Percentiles rank a stretch among this genome's conserved stretches.
Evolutionary conservation across 2,797 vertebrate genomes (phyloP).

Genomic region (Phoebastria nigripes): DNA sequence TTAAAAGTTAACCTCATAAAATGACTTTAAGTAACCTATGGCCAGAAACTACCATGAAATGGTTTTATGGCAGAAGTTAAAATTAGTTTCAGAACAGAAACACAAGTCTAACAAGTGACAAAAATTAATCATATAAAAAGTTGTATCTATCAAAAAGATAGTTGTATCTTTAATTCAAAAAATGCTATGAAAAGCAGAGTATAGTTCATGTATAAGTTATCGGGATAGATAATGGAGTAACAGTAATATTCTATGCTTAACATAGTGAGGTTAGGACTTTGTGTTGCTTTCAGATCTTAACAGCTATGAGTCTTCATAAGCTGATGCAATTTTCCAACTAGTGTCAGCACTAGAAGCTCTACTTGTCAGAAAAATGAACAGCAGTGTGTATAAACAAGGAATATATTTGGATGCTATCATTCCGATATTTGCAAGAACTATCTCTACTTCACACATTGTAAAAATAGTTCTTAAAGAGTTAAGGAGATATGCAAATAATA

Average conservation of each 20-base stretch:
- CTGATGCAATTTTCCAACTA: background rate
- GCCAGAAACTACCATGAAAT: background rate
- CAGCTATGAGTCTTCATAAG: background rate
- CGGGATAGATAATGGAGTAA: background rate
- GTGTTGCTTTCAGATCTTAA: background rate
- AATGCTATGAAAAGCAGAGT: background rate
- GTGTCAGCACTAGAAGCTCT: background rate
- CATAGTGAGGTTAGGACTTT: fast-evolving
- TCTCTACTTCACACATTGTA: background rate
- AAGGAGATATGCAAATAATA: background rate
- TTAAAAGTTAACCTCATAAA: background rate
- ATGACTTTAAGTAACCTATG: background rate
- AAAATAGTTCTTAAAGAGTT: background rate
- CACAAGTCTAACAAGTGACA: background rate
- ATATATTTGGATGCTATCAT: background rate
- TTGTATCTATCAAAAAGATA: background rate
- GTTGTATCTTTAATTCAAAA: background rate
- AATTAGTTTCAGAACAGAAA: background rate
- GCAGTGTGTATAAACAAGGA: background rate
- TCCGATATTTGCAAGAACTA: background rate
- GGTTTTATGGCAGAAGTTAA: background rate
- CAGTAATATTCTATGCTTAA: background rate
- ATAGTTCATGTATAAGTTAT: background rate
- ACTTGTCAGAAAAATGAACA: background rate
- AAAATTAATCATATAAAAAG: background rate